These are phyloP conservation scores for Lycaon pictus DNA, from an alignment of 2,113 vertebrate species.

Conservation along the genomic window DNA sequence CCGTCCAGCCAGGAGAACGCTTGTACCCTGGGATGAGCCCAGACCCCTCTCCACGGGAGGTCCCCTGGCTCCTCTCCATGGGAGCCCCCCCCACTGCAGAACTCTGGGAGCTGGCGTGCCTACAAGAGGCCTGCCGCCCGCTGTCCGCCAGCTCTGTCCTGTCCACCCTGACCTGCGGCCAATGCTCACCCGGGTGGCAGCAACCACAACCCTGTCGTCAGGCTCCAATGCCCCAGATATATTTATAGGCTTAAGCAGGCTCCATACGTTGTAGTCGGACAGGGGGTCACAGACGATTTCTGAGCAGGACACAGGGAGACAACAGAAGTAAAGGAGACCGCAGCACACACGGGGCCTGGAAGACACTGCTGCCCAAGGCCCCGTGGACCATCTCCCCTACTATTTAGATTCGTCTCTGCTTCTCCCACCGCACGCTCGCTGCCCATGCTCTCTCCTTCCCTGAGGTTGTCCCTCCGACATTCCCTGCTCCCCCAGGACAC, in stretches of 20 bases:
- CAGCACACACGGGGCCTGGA: not conserved
- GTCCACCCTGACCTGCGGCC: not conserved
- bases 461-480: not conserved
- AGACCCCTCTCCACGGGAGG: not conserved
- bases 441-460: not conserved
- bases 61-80: too few relatives aligned
- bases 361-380: not conserved
- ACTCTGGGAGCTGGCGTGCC: not conserved
- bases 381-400: not conserved
- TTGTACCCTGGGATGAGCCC: not conserved
- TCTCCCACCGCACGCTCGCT: not conserved
- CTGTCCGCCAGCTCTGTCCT: not conserved
- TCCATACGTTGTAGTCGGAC: conserved; percentile 93
- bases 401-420: not conserved
- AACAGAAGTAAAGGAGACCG: not conserved
- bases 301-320: conserved; percentile 68
- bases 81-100: too few relatives aligned
- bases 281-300: conserved; percentile 95
- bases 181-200: conserved; percentile 91
- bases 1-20: not conserved
- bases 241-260: conserved; percentile 91
- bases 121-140: not conserved
- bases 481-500: too few relatives aligned
- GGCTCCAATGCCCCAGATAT: conserved; percentile 81
- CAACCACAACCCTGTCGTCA: conserved; percentile 89